Evolutionary conservation across 2,797 vertebrate species (phyloP), one percentile per base, ranked within the genome.

Genomic region (Coranthus polyacanthus): DNA sequence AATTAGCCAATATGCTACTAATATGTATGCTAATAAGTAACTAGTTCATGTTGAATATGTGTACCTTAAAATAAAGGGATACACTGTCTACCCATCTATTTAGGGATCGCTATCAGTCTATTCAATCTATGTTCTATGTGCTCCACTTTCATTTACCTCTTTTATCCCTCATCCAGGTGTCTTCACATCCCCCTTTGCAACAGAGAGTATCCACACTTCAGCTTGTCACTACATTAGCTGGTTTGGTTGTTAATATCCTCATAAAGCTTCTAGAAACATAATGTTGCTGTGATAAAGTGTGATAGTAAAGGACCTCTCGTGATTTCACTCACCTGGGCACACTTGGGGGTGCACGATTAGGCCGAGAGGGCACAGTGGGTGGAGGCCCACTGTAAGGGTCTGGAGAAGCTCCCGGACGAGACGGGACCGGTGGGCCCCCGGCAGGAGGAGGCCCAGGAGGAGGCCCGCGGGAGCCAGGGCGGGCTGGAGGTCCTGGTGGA

Each of bases 361-460:
- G 98, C 75, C 97, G 94, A 69, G 97, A 99, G 76, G 98, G 98
- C 88, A 99, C 96, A 62, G 95, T 95, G 75, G 98, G 98, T n/a
- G 97, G 97, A 2, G 96, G 94, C 49, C 95, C 97, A 11, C 96
- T 94, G 9, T 97, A 98, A 41, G 97, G 96, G 84, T 99, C 98
- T 16, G 97, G 96, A 86, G 97, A 98, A 45, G 95, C 95, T 66
- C 97, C 97, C 0, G 98, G 98, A 79, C 97, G 97, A 83, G 97
- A 98, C 29, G 98, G 97, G 71, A 98, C 94, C 21, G 97, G 98
- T 65, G 96, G 98, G 12, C 95, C 97, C 11, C 96, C 96, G 18
- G 96, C 93, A 78, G 96, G 94, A 73, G 96, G 97, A 83, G 96
- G 96, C 0, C 95, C 96, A 51, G 97, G 96, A 63, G 97, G 97